Base-by-base conservation (phyloP, 2,113 vertebrate species). In the Halcyon senegalensis region DNA sequence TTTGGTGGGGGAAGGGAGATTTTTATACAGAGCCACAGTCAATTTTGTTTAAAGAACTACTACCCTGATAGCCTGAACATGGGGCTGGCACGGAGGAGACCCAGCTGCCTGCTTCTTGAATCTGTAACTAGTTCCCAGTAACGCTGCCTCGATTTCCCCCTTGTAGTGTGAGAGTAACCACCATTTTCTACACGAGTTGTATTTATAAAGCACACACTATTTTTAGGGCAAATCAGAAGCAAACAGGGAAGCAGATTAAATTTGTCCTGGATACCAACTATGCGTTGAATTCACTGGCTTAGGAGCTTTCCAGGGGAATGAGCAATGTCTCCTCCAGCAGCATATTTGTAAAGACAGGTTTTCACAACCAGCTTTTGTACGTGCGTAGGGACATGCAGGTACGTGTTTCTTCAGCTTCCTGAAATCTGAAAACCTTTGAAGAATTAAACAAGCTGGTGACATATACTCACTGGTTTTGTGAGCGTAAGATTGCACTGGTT, bases 61-160 rank as follows among this genome's bases (percentile, higher is more conserved):
- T 76, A 23, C 33, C 13, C 60, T 62, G 51, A 55, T 80, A 70
- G 63, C 55, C 68, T 84, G 76, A 55, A 10, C 35, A 10, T 2
- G 35, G 58, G 68, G 50, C 72, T 86, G 72, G 84, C 84, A 76
- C 30, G 64, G 58, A 55, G 76, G 20, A 55, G 17, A 27, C 46
- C 39, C 83, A 86, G 85, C 88, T 90, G 79, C 83, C 93, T 84
- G 72, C 39, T 93, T 90, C 72, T 84, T 91, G 37, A 96, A 87
- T 94, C 87, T 84, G 33, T 64, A 70, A 74, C 69, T 80, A 79
- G 80, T 92, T 92, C 73, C 51, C 28, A 72, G 56, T 68, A 60
- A 72, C 28, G 30, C 33, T 95, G 84, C 94, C 90, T 96, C 80
- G 78, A 86, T 96, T 94, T 93, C 90, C 73, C 35, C 39, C 67